Base-by-base conservation (phyloP, 2,888 invertebrate genomes). In the Entomobrya multifasciata region DNA sequence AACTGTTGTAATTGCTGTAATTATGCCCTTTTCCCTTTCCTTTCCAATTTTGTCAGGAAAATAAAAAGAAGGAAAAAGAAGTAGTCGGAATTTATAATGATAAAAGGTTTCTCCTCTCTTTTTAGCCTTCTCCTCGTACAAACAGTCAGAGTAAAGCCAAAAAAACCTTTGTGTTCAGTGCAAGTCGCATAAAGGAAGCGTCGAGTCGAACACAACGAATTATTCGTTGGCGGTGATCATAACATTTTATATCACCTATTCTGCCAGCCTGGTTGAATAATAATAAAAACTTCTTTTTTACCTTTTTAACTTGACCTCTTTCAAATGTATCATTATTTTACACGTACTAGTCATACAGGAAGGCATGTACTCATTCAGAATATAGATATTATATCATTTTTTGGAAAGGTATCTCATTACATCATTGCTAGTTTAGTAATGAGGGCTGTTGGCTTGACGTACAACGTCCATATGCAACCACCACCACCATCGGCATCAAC, bases 1-100 rank as follows among this genome's bases (percentile, higher is more conserved):
- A 86, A 86, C 86, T 79, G 74, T 86, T 86, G 86, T 86, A 86
- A 86, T 86, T 86, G 70, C 86, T 74, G 86, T 86, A 86, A 86
- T 86, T 86, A 86, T 81, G 55, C 79, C 65, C 36, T 52, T 77
- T 83, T 57, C 77, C 67, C 79, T 72, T 86, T 74, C 86, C 62
- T 80, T 86, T 86, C 74, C 85, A 85, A 86, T 86, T 86, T 74
- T 52, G 57, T 74, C 52, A 41, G 52, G 49, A 60, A 72, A 57
- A 67, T 44, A 44, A 62, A 80, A 72, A 60, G 49, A 20, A 30
- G 25, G 25, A 44, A 30, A 74, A 72, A 60, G 60, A 20, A 67
- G 41, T 44, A 67, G 52, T 25, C 72, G 25, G 27, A 65, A 67
- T 36, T n/a, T 79, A 36, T 30, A 60, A 60, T 15, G 62, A 6